Percentiles rank a stretch among this genome's conserved stretches.
These are phyloP conservation scores for Progne subis DNA, from an alignment of 2,113 vertebrate genomes.

Conservation along the genomic window DNA sequence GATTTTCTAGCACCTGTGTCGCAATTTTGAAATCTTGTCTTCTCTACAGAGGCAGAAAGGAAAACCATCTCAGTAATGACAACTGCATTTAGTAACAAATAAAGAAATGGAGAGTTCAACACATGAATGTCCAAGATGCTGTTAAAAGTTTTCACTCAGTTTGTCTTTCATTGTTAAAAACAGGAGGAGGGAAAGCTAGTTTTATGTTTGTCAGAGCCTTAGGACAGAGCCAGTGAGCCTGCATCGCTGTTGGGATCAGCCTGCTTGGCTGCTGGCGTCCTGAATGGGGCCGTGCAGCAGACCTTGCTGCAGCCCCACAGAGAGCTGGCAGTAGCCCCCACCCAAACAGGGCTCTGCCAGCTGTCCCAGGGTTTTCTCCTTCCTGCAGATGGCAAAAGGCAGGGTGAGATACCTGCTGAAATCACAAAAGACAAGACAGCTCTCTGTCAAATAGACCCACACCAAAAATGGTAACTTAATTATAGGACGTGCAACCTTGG, in stretches of 20 bases:
- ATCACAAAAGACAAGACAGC: background rate
- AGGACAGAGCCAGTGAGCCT: background rate
- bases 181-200: background rate
- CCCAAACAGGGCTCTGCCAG: background rate
- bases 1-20: background rate
- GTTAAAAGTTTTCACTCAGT: background rate
- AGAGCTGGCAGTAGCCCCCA: rapidly evolving
- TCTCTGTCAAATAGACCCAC: background rate
- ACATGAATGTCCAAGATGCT: background rate
- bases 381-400: background rate
- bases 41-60: background rate
- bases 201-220: background rate
- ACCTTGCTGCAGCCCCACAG: background rate
- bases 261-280: background rate
- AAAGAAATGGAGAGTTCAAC: background rate
- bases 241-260: rapidly evolving
- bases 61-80: background rate
- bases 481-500: background rate
- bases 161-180: background rate
- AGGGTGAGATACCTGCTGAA: background rate
- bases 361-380: background rate
- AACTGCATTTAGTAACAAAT: background rate
- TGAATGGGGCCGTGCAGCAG: rapidly evolving
- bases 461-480: background rate
- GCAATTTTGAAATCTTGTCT: background rate